These are phyloP conservation scores for Crax fasciolata DNA, from an alignment of 2,797 vertebrate species.

Conservation along the genomic window DNA sequence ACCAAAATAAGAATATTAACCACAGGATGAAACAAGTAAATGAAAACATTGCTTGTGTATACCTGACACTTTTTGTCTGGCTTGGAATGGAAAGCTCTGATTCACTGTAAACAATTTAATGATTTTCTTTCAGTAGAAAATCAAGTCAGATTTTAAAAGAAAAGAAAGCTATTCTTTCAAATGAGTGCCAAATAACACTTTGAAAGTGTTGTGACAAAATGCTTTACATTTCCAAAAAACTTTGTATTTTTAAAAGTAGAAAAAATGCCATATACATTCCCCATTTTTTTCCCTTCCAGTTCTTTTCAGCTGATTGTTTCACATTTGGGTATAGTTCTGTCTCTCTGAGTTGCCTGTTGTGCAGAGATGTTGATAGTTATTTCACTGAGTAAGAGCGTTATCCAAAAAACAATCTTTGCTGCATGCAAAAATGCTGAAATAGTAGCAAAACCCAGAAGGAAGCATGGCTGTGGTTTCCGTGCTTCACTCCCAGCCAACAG, in stretches of 20 bases:
- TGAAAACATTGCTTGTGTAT: background rate
- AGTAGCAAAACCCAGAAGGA: background rate
- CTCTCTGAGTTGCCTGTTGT: background rate
- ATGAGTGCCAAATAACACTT: background rate
- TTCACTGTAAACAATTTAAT: background rate
- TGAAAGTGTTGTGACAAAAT: background rate
- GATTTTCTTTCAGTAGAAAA: background rate
- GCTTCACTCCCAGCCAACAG: background rate
- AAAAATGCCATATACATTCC: rapidly evolving
- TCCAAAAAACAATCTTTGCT: background rate
- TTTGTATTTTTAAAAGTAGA: background rate
- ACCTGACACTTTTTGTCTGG: background rate
- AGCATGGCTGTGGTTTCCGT: background rate
- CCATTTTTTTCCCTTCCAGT: background rate
- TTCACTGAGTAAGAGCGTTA: background rate
- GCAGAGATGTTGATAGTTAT: background rate
- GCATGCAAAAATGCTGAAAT: background rate
- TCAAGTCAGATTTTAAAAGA: background rate
- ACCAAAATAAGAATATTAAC: background rate
- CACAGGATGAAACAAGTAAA: background rate
- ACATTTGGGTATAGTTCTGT: background rate
- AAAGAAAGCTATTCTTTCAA: background rate
- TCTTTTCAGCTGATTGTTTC: background rate
- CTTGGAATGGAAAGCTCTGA: background rate
- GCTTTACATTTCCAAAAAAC: background rate